Conservation (phyloP, 2,797 vertebrate species). For the Botia almorhae region DNA sequence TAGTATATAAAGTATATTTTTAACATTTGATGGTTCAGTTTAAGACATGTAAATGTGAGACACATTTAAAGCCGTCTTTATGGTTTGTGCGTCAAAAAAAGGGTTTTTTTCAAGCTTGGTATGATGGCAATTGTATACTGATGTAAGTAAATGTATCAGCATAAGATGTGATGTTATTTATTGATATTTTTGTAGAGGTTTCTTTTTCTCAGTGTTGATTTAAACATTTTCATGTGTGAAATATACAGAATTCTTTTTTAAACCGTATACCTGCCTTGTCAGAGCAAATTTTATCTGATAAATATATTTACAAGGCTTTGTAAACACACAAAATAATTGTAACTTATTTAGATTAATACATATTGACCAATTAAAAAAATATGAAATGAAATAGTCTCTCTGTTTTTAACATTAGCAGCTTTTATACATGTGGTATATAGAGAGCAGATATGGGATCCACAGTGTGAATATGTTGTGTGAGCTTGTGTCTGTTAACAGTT, state of each 20-base stretch:
- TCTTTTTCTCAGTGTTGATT: conserved; percentile 79
- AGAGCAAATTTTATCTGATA: conserved; percentile 72
- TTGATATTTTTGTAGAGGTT: conserved; percentile 82
- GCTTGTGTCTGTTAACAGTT: background rate
- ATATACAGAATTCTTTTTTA: conserved; percentile 75
- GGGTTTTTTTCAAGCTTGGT: conserved; percentile 52
- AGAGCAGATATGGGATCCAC: background rate
- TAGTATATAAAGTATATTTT: conserved; percentile 47
- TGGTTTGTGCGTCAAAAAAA: conserved; percentile 22
- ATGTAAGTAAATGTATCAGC: conserved; percentile 86
- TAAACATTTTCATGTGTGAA: conserved; percentile 75
- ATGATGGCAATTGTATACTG: conserved; percentile 75
- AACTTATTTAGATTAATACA: conserved; percentile 74
- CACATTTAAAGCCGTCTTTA: conserved; percentile 50
- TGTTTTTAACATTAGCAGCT: conserved; percentile 4
- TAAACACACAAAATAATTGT: conserved; percentile 73
- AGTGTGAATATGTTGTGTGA: background rate
- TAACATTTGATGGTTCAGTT: conserved; percentile 47
- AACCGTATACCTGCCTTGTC: conserved; percentile 67
- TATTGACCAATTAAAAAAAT: conserved; percentile 79
- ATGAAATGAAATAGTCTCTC: conserved; percentile 10
- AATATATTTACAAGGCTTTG: conserved; percentile 76
- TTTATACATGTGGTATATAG: no score
- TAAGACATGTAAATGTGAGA: conserved; percentile 49
- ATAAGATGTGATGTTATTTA: conserved; percentile 87